Conservation (phyloP, 2,797 vertebrate genomes). For the Lacerta bilineata region DNA sequence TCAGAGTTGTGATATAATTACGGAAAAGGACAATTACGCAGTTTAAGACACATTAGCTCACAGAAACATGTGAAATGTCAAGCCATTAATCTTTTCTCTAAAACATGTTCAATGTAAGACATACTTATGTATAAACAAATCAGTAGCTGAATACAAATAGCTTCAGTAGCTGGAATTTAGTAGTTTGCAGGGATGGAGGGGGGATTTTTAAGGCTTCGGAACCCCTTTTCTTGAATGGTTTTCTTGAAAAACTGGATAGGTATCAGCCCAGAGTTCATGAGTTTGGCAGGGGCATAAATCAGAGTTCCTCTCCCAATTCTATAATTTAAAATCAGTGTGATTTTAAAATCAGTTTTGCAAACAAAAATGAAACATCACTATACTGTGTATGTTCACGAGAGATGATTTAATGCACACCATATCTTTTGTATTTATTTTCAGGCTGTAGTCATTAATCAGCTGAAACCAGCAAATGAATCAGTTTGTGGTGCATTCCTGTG, state of each 20-base stretch:
- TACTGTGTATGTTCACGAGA: neutral
- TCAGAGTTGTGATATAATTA: slow-evolving; percentile 52
- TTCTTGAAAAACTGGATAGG: neutral
- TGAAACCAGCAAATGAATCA: no score
- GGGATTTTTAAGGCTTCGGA: neutral
- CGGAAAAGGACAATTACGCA: slow-evolving; percentile 46
- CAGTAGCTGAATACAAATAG: slow-evolving; percentile 33
- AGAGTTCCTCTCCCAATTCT: neutral
- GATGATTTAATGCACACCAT: no score
- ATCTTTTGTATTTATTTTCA: no score
- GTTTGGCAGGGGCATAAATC: neutral
- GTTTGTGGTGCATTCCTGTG: no score
- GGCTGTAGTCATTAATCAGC: no score
- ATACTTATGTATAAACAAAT: slow-evolving; percentile 34
- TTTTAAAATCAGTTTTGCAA: neutral
- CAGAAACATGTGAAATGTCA: slow-evolving; percentile 38
- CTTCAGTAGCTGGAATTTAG: slow-evolving; percentile 11
- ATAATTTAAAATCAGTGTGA: neutral
- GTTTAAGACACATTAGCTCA: slow-evolving; percentile 45
- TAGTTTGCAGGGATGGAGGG: neutral
- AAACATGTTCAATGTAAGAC: slow-evolving; percentile 22
- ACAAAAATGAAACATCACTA: slow-evolving; percentile 12
- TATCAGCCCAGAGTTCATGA: neutral
- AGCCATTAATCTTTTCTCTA: slow-evolving; percentile 35
- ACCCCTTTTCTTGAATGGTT: neutral